Conservation (phyloP, 2,888 invertebrate species). For the Cerastoderma edule region DNA sequence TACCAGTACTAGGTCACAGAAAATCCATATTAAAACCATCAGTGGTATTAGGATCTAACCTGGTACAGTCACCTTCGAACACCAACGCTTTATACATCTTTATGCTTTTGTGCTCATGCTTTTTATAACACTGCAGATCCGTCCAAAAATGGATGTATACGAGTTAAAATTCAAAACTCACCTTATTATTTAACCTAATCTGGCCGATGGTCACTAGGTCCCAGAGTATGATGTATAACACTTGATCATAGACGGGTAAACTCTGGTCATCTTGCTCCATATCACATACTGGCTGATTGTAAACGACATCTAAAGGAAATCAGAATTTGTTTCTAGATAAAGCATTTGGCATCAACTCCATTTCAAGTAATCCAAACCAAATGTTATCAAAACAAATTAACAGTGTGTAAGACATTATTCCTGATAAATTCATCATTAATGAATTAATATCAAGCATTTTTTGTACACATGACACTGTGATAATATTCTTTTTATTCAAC, state of each 20-base stretch:
- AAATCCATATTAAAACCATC: no score
- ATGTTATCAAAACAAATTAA: no score
- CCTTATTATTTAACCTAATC: conserved; percentile 24
- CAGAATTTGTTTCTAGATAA: not conserved
- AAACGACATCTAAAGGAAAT: conserved; percentile 21
- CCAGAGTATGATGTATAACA: conserved; percentile 67
- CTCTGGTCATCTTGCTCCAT: conserved; percentile 22
- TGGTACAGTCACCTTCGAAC: no score
- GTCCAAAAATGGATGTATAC: not conserved
- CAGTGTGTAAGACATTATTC: no score
- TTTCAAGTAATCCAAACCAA: not conserved
- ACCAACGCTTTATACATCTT: no score
- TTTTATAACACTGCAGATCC: not conserved
- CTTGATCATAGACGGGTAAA: conserved; percentile 50
- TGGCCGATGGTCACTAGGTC: conserved; percentile 63
- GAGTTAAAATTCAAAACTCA: conserved; percentile 16
- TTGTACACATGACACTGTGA: no score
- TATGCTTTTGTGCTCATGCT: no score
- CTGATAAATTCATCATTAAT: no score
- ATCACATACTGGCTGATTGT: conserved; percentile 21
- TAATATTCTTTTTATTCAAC: no score
- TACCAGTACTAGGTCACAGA: no score
- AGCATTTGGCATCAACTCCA: not conserved
- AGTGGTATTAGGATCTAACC: no score
- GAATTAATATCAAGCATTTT: no score